phyloP scores from a whole-genome alignment of 2,113 vertebrate genomes.

The Halichoerus grypus region DNA sequence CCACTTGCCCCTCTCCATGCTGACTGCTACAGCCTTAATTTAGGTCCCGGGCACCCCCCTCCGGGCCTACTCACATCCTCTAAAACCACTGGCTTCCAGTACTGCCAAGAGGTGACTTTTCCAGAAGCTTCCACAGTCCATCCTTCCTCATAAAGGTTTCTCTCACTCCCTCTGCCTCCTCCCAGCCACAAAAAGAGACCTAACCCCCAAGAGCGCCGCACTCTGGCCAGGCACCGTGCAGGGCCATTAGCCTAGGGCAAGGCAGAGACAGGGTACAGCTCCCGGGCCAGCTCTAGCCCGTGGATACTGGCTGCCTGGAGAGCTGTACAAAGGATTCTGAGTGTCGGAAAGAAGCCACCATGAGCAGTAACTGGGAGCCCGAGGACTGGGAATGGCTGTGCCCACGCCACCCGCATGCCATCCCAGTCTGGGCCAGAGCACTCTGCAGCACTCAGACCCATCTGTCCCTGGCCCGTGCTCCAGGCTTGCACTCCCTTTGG shows the following conservation, averaged over 20 bases:
- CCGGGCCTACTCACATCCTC: neutral
- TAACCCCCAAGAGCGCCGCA: neutral
- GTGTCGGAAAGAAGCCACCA: neutral
- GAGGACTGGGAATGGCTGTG: neutral
- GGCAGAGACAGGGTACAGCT: neutral
- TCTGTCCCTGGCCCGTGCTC: neutral
- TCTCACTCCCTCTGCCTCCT: neutral
- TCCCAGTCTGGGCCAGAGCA: neutral
- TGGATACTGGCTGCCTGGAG: neutral
- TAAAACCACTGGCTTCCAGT: neutral
- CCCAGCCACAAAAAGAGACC: neutral
- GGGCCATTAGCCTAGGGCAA: neutral
- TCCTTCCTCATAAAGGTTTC: neutral
- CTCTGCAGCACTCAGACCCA: neutral
- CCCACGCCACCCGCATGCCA: accelerated
- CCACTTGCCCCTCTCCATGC: neutral
- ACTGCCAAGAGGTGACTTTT: neutral
- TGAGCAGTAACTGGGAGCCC: neutral
- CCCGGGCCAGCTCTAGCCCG: neutral
- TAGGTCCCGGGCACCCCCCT: neutral
- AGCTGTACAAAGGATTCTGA: neutral
- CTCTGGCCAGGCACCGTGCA: neutral
- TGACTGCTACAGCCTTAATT: neutral
- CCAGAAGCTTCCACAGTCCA: neutral
- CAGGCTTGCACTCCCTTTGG: neutral